These are phyloP conservation scores for Wiebesia pumilae DNA, from an alignment of 1,140 invertebrate species.

Conservation along the genomic window DNA sequence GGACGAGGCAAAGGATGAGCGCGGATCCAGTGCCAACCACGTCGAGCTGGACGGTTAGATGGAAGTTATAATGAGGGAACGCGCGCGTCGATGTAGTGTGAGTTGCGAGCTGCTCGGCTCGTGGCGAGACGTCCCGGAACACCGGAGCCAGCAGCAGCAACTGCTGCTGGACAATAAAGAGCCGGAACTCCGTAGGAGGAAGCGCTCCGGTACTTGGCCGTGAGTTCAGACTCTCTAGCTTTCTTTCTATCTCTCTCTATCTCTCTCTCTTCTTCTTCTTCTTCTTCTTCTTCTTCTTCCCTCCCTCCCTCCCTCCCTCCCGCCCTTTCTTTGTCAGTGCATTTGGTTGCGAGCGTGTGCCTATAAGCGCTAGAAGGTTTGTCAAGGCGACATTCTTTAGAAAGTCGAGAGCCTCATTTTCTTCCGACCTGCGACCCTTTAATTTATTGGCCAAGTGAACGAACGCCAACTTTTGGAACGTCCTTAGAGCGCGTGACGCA, in stretches of 20 bases:
- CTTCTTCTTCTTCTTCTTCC: too few species aligned
- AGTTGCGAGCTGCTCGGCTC: conserved; percentile 60
- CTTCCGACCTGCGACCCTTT: background rate
- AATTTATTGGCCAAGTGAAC: background rate
- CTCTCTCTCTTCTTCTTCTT: too few species aligned
- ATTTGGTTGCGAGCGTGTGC: background rate
- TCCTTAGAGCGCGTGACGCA: too few species aligned
- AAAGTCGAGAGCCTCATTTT: too few species aligned
- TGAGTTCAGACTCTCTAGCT: conserved; percentile 58
- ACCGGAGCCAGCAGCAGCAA: conserved; percentile 14
- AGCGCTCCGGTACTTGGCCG: conserved; percentile 71
- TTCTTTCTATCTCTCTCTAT: background rate
- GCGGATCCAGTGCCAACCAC: too few species aligned
- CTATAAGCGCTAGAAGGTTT: too few species aligned
- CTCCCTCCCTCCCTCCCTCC: background rate
- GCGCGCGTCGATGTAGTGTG: conserved; percentile 62
- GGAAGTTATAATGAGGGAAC: conserved; percentile 63
- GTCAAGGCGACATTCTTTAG: too few species aligned
- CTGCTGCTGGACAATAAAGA: conserved; percentile 56
- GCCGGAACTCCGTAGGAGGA: conserved; percentile 63
- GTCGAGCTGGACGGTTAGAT: background rate
- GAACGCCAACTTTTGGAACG: too few species aligned
- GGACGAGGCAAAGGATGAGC: background rate
- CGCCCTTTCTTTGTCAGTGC: background rate
- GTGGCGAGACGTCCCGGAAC: background rate